These are phyloP conservation scores for Cephonodes hylas DNA, from an alignment of 2,888 invertebrate species.

Conservation along the genomic window DNA sequence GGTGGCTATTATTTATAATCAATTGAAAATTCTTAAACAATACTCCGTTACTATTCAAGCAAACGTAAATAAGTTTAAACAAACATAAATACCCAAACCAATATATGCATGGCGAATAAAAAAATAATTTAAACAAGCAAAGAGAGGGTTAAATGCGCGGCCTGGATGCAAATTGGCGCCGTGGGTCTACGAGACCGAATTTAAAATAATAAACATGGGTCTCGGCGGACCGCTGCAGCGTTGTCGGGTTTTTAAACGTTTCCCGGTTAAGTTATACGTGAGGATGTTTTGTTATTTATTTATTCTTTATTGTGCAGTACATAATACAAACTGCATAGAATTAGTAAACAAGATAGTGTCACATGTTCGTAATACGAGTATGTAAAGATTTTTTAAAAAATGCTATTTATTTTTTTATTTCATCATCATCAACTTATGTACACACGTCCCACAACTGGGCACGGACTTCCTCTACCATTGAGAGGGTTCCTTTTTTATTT, in stretches of 20 bases:
- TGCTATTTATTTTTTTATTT: too few relatives aligned
- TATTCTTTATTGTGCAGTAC: neutral
- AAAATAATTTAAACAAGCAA: slow-evolving; percentile 6
- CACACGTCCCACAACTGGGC: too few relatives aligned
- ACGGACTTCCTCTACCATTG: too few relatives aligned
- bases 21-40: too few relatives aligned
- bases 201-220: slow-evolving; percentile 34
- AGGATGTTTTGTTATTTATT: neutral
- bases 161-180: slow-evolving; percentile 34
- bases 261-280: neutral
- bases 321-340: too few relatives aligned
- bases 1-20: too few relatives aligned
- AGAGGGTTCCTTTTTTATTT: too few relatives aligned
- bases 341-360: too few relatives aligned
- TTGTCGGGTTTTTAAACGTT: slow-evolving; percentile 5
- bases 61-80: neutral
- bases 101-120: neutral
- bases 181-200: slow-evolving; percentile 28
- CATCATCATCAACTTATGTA: too few relatives aligned
- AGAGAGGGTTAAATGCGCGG: slow-evolving; percentile 11
- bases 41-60: too few relatives aligned
- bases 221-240: slow-evolving; percentile 8
- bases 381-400: too few relatives aligned
- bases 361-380: too few relatives aligned
- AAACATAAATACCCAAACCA: neutral